Evolutionary conservation across 2,888 invertebrate genomes (phyloP).

Genomic region (Ennomos fuscantarius): DNA sequence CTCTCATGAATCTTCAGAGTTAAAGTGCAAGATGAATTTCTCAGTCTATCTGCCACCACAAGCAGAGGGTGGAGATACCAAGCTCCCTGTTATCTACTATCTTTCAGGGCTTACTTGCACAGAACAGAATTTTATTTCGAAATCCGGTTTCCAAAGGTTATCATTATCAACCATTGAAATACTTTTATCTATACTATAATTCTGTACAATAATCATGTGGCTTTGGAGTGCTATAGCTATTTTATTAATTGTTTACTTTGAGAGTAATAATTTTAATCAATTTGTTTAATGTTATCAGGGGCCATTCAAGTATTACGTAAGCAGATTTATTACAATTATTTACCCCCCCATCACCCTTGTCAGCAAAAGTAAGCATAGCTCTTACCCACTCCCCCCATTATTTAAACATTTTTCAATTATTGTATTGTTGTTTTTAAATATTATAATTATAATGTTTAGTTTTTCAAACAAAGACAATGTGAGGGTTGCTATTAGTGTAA

Average conservation of each 20-base stretch:
- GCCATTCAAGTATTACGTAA: too few relatives aligned
- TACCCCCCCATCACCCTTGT: too few relatives aligned
- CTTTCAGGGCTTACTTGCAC: constrained; percentile 97
- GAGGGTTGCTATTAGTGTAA: too few relatives aligned
- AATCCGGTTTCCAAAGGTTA: constrained; percentile 95
- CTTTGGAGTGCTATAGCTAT: constrained; percentile 13
- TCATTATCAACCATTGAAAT: too few relatives aligned
- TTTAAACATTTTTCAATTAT: too few relatives aligned
- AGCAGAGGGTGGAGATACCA: constrained; percentile 84
- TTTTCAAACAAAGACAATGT: too few relatives aligned
- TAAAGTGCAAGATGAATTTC: constrained; percentile 97
- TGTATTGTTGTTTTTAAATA: too few relatives aligned
- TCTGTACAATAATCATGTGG: constrained; percentile 6
- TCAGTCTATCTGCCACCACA: constrained; percentile 95
- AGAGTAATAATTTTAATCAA: not conserved
- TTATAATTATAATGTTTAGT: too few relatives aligned
- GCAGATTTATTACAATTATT: too few relatives aligned
- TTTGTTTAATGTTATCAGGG: not conserved
- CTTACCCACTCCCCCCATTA: too few relatives aligned
- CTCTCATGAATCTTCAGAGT: constrained; percentile 90
- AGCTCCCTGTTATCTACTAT: constrained; percentile 94
- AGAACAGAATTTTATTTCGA: constrained; percentile 97
- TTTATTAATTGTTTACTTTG: constrained; percentile 11
- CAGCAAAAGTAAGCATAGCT: too few relatives aligned
- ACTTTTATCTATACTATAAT: too few relatives aligned